phyloP scores from a whole-genome alignment of 1,140 invertebrate species.

The Ceratosolen solmsi region DNA sequence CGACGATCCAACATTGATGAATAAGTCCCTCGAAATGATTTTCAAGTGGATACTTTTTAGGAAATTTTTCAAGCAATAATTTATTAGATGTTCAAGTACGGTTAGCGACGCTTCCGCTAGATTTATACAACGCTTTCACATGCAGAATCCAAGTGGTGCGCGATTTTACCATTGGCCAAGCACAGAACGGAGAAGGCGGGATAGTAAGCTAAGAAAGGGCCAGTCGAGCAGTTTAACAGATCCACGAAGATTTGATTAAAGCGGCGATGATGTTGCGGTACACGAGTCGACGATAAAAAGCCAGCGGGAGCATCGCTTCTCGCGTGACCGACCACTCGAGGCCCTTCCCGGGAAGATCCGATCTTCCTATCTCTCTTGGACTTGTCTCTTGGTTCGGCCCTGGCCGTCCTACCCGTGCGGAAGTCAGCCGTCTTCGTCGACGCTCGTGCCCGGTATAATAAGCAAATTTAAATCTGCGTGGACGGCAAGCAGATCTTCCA shows the following conservation, averaged over 20 bases:
- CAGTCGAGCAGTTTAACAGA: neutral
- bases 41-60: no score
- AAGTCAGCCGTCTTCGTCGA: conserved; percentile 17
- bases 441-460: conserved; percentile 43
- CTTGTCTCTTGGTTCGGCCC: neutral
- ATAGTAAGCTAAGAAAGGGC: no score
- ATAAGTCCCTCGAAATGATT: no score
- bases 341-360: neutral
- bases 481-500: neutral
- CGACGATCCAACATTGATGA: no score
- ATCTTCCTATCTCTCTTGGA: neutral
- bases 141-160: no score
- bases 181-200: no score
- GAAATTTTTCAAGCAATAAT: no score
- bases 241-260: neutral
- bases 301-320: neutral
- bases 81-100: no score
- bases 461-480: conserved; percentile 40
- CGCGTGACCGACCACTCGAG: conserved; percentile 18
- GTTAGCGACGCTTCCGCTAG: no score
- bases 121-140: no score
- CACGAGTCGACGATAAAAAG: neutral
- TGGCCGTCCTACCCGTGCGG: conserved; percentile 10
- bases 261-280: neutral
- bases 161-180: no score